Evolutionary conservation across 2,888 invertebrate species (phyloP).

Genomic region (Epistrophella euchroma): DNA sequence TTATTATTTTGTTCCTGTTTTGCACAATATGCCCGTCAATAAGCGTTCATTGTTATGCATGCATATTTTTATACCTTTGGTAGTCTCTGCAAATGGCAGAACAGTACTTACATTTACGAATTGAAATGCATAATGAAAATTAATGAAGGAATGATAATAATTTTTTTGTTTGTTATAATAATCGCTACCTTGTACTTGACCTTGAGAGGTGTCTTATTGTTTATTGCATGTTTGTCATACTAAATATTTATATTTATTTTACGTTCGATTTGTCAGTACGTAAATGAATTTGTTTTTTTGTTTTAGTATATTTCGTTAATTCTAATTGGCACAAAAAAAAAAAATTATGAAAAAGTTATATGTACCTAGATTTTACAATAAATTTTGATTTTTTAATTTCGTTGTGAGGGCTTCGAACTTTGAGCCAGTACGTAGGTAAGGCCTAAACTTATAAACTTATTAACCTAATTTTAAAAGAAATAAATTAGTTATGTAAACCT

Average conservation of each 20-base stretch:
- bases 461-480: too few relatives aligned
- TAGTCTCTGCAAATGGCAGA: neutral
- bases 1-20: slow-evolving; percentile 63
- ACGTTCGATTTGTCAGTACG: neutral
- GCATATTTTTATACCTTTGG: slow-evolving; percentile 11
- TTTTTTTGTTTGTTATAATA: slow-evolving; percentile 14
- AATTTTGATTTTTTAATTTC: too few relatives aligned
- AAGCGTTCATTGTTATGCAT: slow-evolving; percentile 31
- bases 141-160: slow-evolving; percentile 41
- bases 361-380: too few relatives aligned
- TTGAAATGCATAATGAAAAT: slow-evolving; percentile 48
- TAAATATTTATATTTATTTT: slow-evolving; percentile 3
- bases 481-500: too few relatives aligned
- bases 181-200: slow-evolving; percentile 61
- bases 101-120: neutral
- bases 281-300: neutral
- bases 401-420: too few relatives aligned
- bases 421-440: too few relatives aligned
- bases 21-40: slow-evolving; percentile 48
- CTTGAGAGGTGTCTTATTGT: slow-evolving; percentile 48
- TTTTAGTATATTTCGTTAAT: neutral
- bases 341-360: neutral
- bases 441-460: too few relatives aligned
- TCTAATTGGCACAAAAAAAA: neutral
- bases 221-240: slow-evolving; percentile 21